These are phyloP conservation scores for Cyphomyrus plagiostoma DNA, from an alignment of 2,113 vertebrate species.

Conservation along the genomic window DNA sequence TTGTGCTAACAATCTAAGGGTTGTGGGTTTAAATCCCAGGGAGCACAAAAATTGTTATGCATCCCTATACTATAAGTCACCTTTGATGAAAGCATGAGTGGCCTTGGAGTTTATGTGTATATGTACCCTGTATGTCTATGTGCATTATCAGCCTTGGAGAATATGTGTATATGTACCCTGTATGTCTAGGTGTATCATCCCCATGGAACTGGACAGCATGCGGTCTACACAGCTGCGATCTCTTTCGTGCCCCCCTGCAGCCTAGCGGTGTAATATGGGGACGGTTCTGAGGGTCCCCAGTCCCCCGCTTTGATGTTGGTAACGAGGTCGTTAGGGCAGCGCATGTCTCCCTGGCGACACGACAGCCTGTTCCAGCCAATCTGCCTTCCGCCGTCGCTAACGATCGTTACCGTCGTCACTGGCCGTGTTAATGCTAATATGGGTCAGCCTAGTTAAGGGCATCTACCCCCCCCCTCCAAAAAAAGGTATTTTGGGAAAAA, in stretches of 20 bases:
- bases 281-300: conserved; percentile 50
- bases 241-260: conserved; percentile 41
- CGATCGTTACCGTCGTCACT: conserved; percentile 33
- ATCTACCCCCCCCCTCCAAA: conserved; percentile 29
- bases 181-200: neutral
- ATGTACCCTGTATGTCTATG: too few relatives aligned
- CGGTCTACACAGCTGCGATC: conserved; percentile 56
- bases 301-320: conserved; percentile 57
- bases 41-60: neutral
- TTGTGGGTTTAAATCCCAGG: neutral
- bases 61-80: neutral
- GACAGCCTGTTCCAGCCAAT: conserved; percentile 23
- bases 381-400: conserved; percentile 43
- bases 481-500: conserved; percentile 64
- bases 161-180: too few relatives aligned
- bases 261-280: neutral
- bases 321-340: conserved; percentile 54
- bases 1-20: neutral
- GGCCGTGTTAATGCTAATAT: conserved; percentile 36
- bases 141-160: too few relatives aligned
- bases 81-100: too few relatives aligned
- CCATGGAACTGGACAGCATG: conserved; percentile 11
- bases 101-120: too few relatives aligned
- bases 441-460: conserved; percentile 54
- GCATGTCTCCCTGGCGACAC: conserved; percentile 32